These are phyloP conservation scores for Spialia ferax DNA, from an alignment of 2,888 invertebrate species.

Conservation along the genomic window DNA sequence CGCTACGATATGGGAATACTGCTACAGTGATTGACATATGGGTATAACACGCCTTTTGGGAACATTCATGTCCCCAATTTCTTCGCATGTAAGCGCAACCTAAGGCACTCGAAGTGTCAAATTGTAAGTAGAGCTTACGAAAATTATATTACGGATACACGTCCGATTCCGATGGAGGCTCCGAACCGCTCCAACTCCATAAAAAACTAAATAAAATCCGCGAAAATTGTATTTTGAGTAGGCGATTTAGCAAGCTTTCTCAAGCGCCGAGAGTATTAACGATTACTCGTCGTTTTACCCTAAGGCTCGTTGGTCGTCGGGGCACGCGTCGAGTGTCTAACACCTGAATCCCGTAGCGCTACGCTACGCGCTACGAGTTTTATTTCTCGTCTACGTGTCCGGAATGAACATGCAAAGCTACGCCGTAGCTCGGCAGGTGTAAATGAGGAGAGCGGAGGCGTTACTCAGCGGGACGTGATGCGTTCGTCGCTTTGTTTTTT, in stretches of 20 bases:
- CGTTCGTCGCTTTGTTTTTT: slow-evolving; percentile 17
- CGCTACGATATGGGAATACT: too few relatives aligned
- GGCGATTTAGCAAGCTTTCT: slow-evolving; percentile 21
- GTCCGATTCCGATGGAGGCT: background rate
- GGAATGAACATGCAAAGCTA: slow-evolving; percentile 46
- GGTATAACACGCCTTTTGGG: too few relatives aligned
- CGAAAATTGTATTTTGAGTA: slow-evolving; percentile 16
- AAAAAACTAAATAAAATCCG: slow-evolving; percentile 12
- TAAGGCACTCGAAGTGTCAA: background rate
- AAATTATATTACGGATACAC: background rate
- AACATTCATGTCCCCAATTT: too few relatives aligned
- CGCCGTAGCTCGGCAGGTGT: slow-evolving; percentile 25
- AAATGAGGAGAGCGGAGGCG: slow-evolving; percentile 41
- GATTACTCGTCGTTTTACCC: slow-evolving; percentile 34
- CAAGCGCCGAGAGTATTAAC: slow-evolving; percentile 15
- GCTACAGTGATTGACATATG: too few relatives aligned
- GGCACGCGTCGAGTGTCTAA: slow-evolving; percentile 50
- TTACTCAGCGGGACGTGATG: slow-evolving; percentile 11
- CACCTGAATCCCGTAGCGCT: slow-evolving; percentile 50
- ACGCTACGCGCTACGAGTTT: slow-evolving; percentile 49
- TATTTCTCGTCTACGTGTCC: slow-evolving; percentile 49
- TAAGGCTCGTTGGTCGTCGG: slow-evolving; percentile 52
- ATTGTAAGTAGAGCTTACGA: background rate
- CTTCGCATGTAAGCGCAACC: too few relatives aligned
- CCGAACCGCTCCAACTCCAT: background rate